Evolutionary conservation across 1,140 invertebrate species (phyloP).

Genomic region (Drosophila rufa): DNA sequence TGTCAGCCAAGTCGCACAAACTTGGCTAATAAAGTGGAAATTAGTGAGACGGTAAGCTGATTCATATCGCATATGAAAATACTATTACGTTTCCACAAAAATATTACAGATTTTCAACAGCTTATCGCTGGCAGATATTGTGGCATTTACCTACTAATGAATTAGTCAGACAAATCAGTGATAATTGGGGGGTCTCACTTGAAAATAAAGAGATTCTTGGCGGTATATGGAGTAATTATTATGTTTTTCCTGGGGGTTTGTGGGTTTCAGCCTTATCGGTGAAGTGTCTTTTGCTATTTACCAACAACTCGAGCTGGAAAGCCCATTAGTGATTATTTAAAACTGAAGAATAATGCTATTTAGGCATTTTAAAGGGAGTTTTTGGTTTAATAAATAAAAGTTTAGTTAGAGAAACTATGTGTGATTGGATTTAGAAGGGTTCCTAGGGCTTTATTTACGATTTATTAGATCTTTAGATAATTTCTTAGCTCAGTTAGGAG

Average conservation of each 20-base stretch:
- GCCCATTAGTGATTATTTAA: not conserved
- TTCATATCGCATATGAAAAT: slow-evolving; percentile 43
- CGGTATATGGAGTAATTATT: not conserved
- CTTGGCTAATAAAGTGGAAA: slow-evolving; percentile 80
- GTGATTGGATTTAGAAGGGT: too few species aligned
- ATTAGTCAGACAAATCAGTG: slow-evolving; percentile 9
- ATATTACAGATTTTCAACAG: slow-evolving; percentile 17
- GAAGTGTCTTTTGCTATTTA: not conserved
- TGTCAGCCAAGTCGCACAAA: slow-evolving; percentile 52
- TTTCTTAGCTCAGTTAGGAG: too few species aligned
- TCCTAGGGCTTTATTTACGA: too few species aligned
- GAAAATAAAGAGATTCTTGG: not conserved
- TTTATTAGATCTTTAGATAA: too few species aligned
- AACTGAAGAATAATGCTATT: not conserved
- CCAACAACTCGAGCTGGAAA: not conserved
- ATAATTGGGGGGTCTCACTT: not conserved
- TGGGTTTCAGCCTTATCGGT: slow-evolving; percentile 1
- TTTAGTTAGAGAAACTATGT: too few species aligned
- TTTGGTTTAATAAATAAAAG: too few species aligned
- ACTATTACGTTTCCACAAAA: slow-evolving; percentile 13
- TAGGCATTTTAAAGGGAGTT: too few species aligned
- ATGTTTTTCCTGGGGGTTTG: not conserved
- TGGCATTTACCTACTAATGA: slow-evolving; percentile 16
- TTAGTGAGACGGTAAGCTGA: slow-evolving; percentile 59
- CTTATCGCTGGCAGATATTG: slow-evolving; percentile 3